Conservation (phyloP, 2,113 vertebrate genomes). For the Furnarius figulus region DNA sequence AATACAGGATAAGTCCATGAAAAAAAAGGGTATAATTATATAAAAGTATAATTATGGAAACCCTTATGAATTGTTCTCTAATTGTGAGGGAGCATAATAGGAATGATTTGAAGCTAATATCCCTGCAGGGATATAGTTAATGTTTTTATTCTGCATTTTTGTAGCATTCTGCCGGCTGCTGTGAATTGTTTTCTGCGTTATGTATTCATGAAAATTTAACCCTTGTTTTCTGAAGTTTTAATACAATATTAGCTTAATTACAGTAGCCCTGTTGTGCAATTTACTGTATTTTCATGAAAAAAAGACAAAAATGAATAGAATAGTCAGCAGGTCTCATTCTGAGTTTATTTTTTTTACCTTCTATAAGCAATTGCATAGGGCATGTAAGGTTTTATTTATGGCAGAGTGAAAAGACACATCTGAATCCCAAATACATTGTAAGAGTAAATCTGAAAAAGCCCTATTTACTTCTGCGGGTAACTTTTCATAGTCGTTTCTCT, state of each 20-base stretch:
- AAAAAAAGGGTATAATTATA: neutral
- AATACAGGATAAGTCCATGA: neutral
- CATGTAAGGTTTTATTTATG: neutral
- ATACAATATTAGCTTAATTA: neutral
- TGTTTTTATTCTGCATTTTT: neutral
- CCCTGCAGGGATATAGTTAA: neutral
- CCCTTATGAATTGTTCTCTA: neutral
- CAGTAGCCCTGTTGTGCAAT: neutral
- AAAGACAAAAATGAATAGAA: neutral
- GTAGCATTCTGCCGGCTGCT: neutral
- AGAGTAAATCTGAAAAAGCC: neutral
- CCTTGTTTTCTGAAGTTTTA: neutral
- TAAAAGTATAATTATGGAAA: neutral
- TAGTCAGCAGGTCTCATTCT: neutral
- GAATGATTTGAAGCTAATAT: neutral
- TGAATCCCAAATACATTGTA: neutral
- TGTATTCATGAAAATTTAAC: neutral
- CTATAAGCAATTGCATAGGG: neutral
- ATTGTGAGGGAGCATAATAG: neutral
- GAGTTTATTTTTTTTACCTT: neutral
- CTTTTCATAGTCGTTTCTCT: constrained; percentile 52
- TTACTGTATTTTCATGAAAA: neutral
- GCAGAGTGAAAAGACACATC: neutral
- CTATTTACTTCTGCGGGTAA: neutral
- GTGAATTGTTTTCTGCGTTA: neutral